These are phyloP conservation scores for Hemiprocne comata DNA, from an alignment of 2,113 vertebrate genomes.

Conservation along the genomic window DNA sequence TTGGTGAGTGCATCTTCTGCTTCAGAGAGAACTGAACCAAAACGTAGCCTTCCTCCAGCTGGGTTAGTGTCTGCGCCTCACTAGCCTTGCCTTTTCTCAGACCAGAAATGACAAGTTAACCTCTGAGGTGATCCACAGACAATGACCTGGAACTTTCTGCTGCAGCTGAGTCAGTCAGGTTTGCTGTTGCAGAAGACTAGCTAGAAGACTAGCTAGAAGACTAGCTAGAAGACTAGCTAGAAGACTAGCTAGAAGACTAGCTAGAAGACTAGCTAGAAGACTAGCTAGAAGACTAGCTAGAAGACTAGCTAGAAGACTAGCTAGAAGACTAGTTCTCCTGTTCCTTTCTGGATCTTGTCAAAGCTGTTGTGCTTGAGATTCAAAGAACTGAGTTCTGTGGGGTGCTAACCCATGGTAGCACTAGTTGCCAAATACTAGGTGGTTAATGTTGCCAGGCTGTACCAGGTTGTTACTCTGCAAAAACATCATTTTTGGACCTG, in stretches of 20 bases:
- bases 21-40: background rate
- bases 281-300: no score
- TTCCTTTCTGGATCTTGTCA: background rate
- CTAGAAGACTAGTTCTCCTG: no score
- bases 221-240: no score
- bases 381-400: no score
- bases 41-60: background rate
- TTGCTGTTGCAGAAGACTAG: background rate
- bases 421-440: background rate
- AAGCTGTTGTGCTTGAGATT: no score
- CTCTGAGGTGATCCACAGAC: background rate
- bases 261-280: no score
- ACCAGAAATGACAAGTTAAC: background rate
- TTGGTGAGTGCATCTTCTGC: background rate
- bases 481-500: background rate
- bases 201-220: no score
- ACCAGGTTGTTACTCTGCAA: no score
- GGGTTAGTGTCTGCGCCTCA: background rate
- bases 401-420: background rate
- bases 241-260: no score
- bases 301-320: no score
- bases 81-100: background rate
- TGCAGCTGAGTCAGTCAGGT: background rate
- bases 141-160: background rate
- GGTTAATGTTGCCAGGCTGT: background rate